Conservation (phyloP, 2,888 invertebrate species). For the Tupiocoris notatus region DNA sequence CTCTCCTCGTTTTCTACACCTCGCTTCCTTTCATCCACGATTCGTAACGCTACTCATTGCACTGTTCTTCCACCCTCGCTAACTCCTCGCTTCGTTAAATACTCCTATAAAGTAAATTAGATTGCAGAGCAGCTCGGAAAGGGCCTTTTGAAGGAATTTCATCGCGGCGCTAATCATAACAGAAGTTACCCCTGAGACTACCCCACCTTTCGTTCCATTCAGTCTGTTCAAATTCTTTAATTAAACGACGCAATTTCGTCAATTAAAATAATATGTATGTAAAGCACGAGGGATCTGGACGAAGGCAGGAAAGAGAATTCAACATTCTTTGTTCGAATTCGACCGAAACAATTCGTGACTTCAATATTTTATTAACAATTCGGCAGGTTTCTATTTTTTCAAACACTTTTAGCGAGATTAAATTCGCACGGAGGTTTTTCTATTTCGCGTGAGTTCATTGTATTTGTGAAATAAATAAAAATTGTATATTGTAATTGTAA, state of each 20-base stretch:
- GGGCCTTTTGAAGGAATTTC: slow-evolving; percentile 1
- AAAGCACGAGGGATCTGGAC: too few relatives aligned
- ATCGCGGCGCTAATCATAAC: slow-evolving; percentile 7
- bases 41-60: background rate
- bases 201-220: background rate
- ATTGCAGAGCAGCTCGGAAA: background rate
- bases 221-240: background rate
- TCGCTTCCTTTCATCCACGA: background rate
- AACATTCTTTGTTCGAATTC: too few relatives aligned
- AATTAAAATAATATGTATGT: background rate
- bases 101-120: slow-evolving; percentile 19
- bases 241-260: background rate
- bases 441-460: too few relatives aligned
- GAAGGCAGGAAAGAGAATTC: too few relatives aligned
- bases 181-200: background rate
- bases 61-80: background rate
- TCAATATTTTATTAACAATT: too few relatives aligned
- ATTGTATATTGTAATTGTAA: too few relatives aligned
- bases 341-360: too few relatives aligned
- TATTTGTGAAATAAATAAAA: too few relatives aligned
- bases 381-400: too few relatives aligned
- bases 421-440: too few relatives aligned
- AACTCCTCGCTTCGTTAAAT: slow-evolving; percentile 7
- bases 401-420: too few relatives aligned
- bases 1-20: slow-evolving; percentile 1